A percentile compares a stretch with the other conserved stretches of the same genome.
Conservation (phyloP, 1,140 invertebrate species). For the Limonius californicus region DNA sequence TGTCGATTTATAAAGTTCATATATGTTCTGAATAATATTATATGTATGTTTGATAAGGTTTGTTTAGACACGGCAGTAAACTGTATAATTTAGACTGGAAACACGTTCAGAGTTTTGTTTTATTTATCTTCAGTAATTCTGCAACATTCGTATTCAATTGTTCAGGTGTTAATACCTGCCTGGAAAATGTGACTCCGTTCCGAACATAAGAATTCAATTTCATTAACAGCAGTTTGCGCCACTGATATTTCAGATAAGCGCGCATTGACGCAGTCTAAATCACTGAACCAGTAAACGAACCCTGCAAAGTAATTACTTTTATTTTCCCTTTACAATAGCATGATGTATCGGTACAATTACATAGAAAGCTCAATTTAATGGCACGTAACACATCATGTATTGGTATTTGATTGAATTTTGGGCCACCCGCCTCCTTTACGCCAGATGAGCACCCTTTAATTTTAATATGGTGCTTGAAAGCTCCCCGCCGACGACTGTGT, state of each 20-base stretch:
- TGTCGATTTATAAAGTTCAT: too few species aligned
- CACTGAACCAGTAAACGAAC: slow-evolving; percentile 9
- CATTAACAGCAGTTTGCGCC: not conserved
- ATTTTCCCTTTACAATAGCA: slow-evolving; percentile 2
- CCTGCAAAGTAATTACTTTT: slow-evolving; percentile 16
- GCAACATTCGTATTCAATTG: too few species aligned
- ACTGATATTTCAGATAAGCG: not conserved
- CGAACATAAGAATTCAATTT: slow-evolving; percentile 13
- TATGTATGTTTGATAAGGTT: too few species aligned
- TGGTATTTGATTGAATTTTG: slow-evolving; percentile 16
- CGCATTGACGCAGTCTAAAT: slow-evolving; percentile 1
- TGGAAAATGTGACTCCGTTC: not conserved
- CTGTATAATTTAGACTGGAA: too few species aligned
- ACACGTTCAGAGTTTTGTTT: too few species aligned
- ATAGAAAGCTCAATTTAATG: slow-evolving; percentile 15
- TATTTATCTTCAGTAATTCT: not conserved
- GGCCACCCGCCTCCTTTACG: slow-evolving; percentile 1
- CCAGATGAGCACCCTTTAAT: slow-evolving; percentile 4
- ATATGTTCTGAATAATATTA: too few species aligned
- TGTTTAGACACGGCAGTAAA: too few species aligned
- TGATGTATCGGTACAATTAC: slow-evolving; percentile 13
- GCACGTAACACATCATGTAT: slow-evolving; percentile 8
- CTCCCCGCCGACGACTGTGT: too few species aligned
- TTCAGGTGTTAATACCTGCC: too few species aligned
- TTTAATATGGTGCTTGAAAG: not conserved